Evolutionary conservation across 2,797 vertebrate genomes (phyloP).

Genomic region (Acomys russatus): DNA sequence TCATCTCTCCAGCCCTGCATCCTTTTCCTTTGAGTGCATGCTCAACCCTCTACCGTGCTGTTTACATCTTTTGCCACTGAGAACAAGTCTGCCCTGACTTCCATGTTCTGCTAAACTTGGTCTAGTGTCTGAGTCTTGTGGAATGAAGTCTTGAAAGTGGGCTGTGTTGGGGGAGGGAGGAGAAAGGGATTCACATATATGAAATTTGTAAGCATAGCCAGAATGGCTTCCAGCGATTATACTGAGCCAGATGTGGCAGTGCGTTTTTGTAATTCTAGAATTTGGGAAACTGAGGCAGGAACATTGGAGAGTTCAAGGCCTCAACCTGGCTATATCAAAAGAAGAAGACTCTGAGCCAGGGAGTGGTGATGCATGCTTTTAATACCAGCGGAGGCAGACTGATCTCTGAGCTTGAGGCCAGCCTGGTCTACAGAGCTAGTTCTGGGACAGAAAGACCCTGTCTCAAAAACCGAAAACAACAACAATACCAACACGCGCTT

Average conservation of each 20-base stretch:
- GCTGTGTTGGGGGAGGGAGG: neutral
- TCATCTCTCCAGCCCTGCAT: too few relatives aligned
- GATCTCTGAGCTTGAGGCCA: too few relatives aligned
- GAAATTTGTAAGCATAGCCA: neutral
- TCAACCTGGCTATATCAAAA: too few relatives aligned
- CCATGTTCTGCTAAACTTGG: rapidly evolving
- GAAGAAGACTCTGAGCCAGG: too few relatives aligned
- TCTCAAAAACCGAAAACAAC: too few relatives aligned
- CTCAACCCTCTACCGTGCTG: neutral
- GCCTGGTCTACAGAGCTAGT: too few relatives aligned
- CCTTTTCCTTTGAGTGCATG: neutral
- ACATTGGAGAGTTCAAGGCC: neutral
- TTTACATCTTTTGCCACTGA: neutral
- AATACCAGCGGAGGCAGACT: too few relatives aligned
- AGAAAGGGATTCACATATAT: neutral
- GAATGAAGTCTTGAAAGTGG: neutral
- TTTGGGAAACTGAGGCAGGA: neutral
- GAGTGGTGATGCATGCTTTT: too few relatives aligned
- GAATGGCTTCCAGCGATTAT: neutral
- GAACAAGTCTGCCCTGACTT: neutral
- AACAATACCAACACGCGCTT: neutral
- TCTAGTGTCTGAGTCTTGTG: neutral
- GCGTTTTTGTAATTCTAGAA: neutral
- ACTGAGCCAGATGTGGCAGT: neutral
- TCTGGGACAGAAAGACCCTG: too few relatives aligned